Evolutionary conservation across 2,113 vertebrate genomes (phyloP), one percentile per base, ranked within the genome.

Genomic region (Pitta sordida): DNA sequence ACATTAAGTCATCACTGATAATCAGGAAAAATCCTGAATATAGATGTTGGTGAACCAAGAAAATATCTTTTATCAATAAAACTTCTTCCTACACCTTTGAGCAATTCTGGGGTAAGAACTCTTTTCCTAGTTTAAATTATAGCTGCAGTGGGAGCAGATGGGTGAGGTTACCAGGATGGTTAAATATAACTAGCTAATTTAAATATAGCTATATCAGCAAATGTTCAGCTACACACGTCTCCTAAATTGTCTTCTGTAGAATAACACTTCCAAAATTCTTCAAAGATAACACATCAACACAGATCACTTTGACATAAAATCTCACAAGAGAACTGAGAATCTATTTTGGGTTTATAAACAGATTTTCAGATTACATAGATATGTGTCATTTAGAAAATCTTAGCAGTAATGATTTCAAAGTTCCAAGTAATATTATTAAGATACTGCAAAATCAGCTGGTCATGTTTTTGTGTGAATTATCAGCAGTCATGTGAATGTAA

Each of bases 301-400:
- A 78, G 69, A 83, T 64, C 37, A 74, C 91, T 82, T 74, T 82
- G 91, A 94, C 94, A 95, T 73, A 95, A 96, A 96, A 89, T 86
- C 58, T 85, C 81, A 87, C 52, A 94, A 93, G 67, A 88, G 43
- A 93, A 84, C 44, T 44, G 34, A 88, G 65, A 69, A n/a, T 34
- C 76, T 91, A 63, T 94, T 97, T 87, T 79, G 87, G 62, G 51
- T 76, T 91, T 95, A 88, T 86, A 85, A 88, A 60, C 81, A 89
- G 76, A 77, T 86, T 93, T 93, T 93, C 91, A 91, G 85, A 90
- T 94, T 94, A 86, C 89, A 69, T 9, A 76, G 87, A 88, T 88
- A 93, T 91, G 15, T 37, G 19, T 17, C 74, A 36, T 91, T 92
- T 94, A 93, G 77, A 53, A 95, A 90, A 78, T 68, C 39, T 86